Evolutionary conservation across 2,113 vertebrate species (phyloP), one percentile per base, ranked within the genome.

Genomic region (Proteles cristata): DNA sequence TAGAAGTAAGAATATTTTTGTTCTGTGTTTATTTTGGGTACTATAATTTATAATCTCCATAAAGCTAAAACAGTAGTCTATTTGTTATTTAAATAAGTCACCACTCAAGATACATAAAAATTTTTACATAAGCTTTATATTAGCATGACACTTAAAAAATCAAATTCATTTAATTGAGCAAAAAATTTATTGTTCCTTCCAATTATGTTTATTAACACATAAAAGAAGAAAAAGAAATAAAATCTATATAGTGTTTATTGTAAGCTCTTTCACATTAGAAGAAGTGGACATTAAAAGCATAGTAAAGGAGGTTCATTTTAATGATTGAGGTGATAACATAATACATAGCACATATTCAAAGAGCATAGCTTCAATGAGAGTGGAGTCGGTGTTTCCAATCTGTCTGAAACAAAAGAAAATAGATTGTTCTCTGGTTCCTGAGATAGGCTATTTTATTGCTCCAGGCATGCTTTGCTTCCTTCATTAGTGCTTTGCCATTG

Each of bases 111-210:
- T 8, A 71, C n/a, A 58, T 3, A 53, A 12, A 55, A 65, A 85
- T 55, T 94, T 80, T 96, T 76, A 95, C 86, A 96, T 43, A 76
- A 91, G 12, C 50, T 97, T 98, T 82, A 95, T 98, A 96, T 98
- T 97, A 98, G 89, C 84, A 97, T 96, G 39, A 86, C 53, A 33
- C 7, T 77, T 84, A 74, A 97, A 97, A 95, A 71, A 89, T 82
- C 31, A 21, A 63, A 35, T 25, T 50, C 8, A n/a, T n/a, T 58
- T 31, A 94, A 73, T 8, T 55, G 31, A 23, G 55, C 4, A 58
- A 80, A 86, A 80, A 88, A 63, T 69, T 53, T 53, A 55, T 12
- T 53, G 71, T 73, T 71, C 10, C 23, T 94, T 66, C 58, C 12
- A 81, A 48, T 73, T 65, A 26, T 71, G 39, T 90, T n/a, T 14